Percentiles rank a stretch among this genome's conserved stretches.
Conservation (phyloP, 2,113 vertebrate species). For the Jacana jacana region DNA sequence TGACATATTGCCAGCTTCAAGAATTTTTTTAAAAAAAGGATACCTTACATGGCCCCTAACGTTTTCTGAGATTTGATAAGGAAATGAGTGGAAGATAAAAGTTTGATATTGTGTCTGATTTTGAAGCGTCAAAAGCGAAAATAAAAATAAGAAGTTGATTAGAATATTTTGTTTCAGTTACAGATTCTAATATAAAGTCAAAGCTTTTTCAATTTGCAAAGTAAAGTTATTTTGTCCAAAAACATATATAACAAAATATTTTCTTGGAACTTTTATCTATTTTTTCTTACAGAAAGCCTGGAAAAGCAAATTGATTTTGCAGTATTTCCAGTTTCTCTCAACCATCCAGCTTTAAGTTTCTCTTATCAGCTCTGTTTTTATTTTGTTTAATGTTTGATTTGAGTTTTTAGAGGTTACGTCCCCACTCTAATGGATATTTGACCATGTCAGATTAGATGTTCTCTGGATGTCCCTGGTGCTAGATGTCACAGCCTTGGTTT, state of each 20-base stretch:
- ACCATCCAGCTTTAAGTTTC: not conserved
- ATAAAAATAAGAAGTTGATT: not conserved
- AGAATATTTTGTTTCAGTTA: not conserved
- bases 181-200: not conserved
- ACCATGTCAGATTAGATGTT: not conserved
- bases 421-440: not conserved
- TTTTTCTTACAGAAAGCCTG: not conserved
- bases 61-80: not conserved
- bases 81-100: not conserved
- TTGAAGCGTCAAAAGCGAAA: not conserved
- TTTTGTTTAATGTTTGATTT: not conserved
- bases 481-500: not conserved
- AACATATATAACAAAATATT: not conserved
- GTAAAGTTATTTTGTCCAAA: not conserved
- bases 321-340: slow-evolving; percentile 1
- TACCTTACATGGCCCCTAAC: not conserved
- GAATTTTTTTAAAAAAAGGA: not conserved
- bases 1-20: not conserved
- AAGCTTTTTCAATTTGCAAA: not conserved
- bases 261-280: not conserved
- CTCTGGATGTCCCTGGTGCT: not conserved
- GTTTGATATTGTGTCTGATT: not conserved
- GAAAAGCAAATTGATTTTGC: not conserved
- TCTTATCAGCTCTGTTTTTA: not conserved
- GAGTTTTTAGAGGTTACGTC: not conserved